phyloP scores from a whole-genome alignment of 2,888 invertebrate genomes.

The Acleris emargana region DNA sequence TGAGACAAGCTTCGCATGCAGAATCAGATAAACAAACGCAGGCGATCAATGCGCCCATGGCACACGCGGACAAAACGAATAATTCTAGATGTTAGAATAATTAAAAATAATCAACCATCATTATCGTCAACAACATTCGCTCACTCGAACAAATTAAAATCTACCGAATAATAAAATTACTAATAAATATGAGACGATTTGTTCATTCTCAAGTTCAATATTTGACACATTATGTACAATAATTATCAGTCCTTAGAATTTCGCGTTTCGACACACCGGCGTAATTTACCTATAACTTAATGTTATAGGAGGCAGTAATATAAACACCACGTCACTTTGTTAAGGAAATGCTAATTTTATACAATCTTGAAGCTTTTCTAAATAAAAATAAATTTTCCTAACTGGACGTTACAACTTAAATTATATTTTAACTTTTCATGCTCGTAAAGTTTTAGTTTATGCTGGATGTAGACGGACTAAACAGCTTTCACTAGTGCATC shows the following conservation, averaged over 20 bases:
- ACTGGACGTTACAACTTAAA: too few species aligned
- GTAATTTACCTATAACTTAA: constrained; percentile 43
- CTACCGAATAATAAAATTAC: constrained; percentile 60
- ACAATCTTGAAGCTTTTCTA: too few species aligned
- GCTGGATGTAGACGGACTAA: too few species aligned
- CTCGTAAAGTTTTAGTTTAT: too few species aligned
- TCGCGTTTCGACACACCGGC: constrained; percentile 50
- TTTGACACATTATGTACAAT: constrained; percentile 73
- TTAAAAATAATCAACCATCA: constrained; percentile 71
- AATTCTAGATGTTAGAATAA: constrained; percentile 52
- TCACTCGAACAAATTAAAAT: constrained; percentile 58
- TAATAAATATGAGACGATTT: constrained; percentile 78
- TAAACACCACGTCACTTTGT: too few species aligned
- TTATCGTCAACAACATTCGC: constrained; percentile 64
- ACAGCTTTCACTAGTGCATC: too few species aligned
- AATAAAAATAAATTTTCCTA: too few species aligned
- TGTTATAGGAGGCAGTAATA: too few species aligned
- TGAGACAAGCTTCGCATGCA: too few species aligned
- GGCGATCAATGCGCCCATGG: constrained; percentile 45
- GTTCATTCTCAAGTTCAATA: constrained; percentile 71
- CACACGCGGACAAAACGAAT: constrained; percentile 48
- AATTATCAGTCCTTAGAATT: constrained; percentile 72
- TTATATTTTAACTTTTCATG: too few species aligned
- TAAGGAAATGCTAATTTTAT: too few species aligned
- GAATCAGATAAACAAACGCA: background rate